Evolutionary conservation across 2,888 invertebrate genomes (phyloP).

Genomic region (Tipula unca): DNA sequence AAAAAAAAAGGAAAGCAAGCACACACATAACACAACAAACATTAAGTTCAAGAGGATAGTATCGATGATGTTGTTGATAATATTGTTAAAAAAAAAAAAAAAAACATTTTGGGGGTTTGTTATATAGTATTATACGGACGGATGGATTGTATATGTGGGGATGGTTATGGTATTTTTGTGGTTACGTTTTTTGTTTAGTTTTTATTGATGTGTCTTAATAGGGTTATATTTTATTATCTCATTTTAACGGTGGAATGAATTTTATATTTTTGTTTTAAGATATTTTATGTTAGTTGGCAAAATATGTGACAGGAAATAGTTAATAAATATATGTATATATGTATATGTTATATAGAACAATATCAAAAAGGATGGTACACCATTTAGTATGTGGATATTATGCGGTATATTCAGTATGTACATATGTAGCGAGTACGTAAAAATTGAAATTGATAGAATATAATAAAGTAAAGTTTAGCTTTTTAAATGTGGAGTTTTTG

Average conservation of each 20-base stretch:
- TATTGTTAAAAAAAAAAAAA: background rate
- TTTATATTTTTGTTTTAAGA: constrained; percentile 14
- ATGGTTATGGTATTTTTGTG: background rate
- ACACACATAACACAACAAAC: background rate
- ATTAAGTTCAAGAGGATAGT: constrained; percentile 4
- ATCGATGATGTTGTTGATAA: constrained; percentile 14
- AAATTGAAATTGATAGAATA: background rate
- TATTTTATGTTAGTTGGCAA: background rate
- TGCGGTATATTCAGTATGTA: background rate
- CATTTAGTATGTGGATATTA: background rate
- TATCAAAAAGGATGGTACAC: background rate
- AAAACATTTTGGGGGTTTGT: background rate
- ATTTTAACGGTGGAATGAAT: constrained; percentile 14
- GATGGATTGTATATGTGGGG: background rate
- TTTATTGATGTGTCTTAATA: constrained; percentile 8
- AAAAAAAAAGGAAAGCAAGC: background rate
- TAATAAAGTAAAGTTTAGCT: background rate
- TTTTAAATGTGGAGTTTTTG: background rate
- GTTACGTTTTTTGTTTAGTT: background rate
- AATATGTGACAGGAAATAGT: constrained; percentile 14
- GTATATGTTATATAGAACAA: background rate
- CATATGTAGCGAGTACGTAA: background rate
- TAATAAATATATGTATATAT: background rate
- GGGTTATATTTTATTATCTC: constrained; percentile 14
- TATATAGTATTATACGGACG: background rate